Evolutionary conservation across 2,888 invertebrate genomes (phyloP), one percentile per base, ranked within the genome.

Genomic region (Tetranychus truncatus): DNA sequence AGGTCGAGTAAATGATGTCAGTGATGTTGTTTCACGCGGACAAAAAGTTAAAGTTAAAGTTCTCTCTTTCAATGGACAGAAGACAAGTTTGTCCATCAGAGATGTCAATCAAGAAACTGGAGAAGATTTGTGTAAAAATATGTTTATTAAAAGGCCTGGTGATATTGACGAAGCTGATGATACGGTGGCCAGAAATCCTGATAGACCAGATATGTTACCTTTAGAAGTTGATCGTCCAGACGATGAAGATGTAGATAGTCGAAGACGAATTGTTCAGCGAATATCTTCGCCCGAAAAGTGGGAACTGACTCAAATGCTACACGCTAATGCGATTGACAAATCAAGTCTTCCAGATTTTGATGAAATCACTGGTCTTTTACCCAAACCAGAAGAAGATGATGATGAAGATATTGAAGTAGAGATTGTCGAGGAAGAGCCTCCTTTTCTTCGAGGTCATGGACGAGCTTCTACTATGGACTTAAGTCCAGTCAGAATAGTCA

Each of bases 381-480:
- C 93, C 0, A 92, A 93, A 82, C 83, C 83, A 21, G 84, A 84
- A 76, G 84, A 82, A 73, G 81, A 83, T 76, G 82, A 82, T 76
- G 97, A 97, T 82, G 99, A 97, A 75, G 99, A 99, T 81, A 89
- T 95, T 75, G 95, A 95, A 85, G 96, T 99, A 78, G 99, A 99
- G 84, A 85, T 99, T 76, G 96, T 96, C 0, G 99, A 99, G 83
- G 99, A 99, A 75, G 97, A 99, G 81, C 93, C 99, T 0, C 93
- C 97, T 0, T 99, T 99, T 84, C 85, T 99, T 1, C 79, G 82
- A 74, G 86, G 86, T 81, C 89, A 95, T 82, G 95, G 95, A 0
- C 85, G 95, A 78, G 91, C 92, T 0, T 83, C 81, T 55, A 77
- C 92, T 0, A 91, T 94, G 78, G 95, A 96, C 82, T 85, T 96